A percentile compares a stretch with the other conserved stretches of the same genome.
These are phyloP conservation scores for Eretmochelys imbricata DNA, from an alignment of 2,113 vertebrate species.

Conservation along the genomic window DNA sequence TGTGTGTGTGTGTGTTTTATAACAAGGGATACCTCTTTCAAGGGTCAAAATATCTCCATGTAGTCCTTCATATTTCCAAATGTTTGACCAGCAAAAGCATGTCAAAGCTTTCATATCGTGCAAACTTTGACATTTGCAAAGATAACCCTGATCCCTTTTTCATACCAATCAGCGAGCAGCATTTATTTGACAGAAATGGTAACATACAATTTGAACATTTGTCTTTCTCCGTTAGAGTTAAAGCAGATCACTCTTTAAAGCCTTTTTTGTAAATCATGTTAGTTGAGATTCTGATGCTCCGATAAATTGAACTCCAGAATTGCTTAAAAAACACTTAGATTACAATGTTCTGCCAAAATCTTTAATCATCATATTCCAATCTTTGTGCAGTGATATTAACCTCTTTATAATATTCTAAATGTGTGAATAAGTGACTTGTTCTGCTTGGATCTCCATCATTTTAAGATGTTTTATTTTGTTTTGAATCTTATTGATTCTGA, in stretches of 20 bases:
- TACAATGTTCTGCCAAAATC: background rate
- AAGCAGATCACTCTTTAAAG: background rate
- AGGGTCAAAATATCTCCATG: background rate
- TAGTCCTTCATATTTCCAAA: background rate
- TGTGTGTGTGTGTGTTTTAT: background rate
- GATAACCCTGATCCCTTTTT: background rate
- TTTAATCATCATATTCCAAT: background rate
- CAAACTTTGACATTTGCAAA: background rate
- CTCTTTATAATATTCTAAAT: background rate
- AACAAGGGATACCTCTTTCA: background rate
- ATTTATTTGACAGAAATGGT: background rate
- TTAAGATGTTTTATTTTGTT: background rate
- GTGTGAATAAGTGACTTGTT: background rate
- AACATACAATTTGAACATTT: background rate
- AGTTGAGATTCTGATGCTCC: background rate
- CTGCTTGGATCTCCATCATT: background rate
- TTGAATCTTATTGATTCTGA: constrained; percentile 14
- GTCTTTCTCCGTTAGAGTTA: background rate
- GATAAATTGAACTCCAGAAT: background rate
- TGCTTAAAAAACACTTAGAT: background rate
- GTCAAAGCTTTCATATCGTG: background rate
- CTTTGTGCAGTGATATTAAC: background rate
- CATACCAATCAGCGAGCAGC: background rate
- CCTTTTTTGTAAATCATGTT: background rate
- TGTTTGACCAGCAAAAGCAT: background rate